phyloP scores from a whole-genome alignment of 35 echinoderm and acorn worm genomes.

The Apostichopus japonicus region DNA sequence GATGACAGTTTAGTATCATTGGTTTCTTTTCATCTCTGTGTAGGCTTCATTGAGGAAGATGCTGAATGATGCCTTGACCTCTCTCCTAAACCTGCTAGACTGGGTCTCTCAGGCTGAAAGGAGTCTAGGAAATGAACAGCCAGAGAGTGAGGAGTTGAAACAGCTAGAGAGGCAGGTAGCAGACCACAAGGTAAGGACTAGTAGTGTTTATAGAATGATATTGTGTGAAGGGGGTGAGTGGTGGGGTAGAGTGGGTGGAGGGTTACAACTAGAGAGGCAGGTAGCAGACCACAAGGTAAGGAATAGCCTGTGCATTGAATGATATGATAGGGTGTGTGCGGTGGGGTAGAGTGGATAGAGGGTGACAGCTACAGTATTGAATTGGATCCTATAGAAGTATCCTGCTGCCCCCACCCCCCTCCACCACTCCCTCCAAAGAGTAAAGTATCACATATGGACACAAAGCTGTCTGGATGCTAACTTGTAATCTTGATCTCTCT shows the following conservation, averaged over 20 bases:
- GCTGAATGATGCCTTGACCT: conserved; percentile 68
- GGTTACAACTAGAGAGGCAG: not conserved
- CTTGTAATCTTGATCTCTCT: not conserved
- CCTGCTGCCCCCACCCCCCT: too few species aligned
- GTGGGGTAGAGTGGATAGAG: not conserved
- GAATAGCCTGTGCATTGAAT: not conserved
- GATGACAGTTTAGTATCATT: not conserved
- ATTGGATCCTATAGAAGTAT: too few species aligned
- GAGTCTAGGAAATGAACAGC: conserved; percentile 89
- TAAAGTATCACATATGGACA: too few species aligned
- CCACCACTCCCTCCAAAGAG: too few species aligned
- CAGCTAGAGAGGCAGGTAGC: conserved; percentile 60
- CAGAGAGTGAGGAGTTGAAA: conserved; percentile 78
- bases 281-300: conserved; percentile 77
- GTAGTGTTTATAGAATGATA: not conserved
- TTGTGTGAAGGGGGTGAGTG: not conserved
- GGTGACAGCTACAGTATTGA: not conserved
- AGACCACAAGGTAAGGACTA: conserved; percentile 77
- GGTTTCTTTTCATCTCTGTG: not conserved
- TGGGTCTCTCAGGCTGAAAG: conserved; percentile 88
- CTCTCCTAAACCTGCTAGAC: conserved; percentile 70
- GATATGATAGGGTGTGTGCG: not conserved
- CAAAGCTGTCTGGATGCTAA: not conserved
- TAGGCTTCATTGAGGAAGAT: conserved; percentile 77
- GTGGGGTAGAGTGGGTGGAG: not conserved